Conservation (phyloP, 2,797 vertebrate genomes). For the Ceryle rudis region DNA sequence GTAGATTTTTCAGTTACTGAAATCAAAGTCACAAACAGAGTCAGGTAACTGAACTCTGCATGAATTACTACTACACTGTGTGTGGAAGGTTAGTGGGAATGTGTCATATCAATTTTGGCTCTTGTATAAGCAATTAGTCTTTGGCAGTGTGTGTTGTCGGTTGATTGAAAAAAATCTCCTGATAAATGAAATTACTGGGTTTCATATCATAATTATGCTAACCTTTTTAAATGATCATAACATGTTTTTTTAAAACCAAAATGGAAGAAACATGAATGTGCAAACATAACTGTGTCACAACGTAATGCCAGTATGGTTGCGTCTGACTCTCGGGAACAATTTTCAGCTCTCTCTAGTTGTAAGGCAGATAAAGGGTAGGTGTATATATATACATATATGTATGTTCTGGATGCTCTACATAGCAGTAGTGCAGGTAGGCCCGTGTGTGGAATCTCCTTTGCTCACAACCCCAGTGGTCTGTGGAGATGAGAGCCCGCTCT, state of each 20-base stretch:
- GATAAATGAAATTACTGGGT: slow-evolving; percentile 3
- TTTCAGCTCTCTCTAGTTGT: neutral
- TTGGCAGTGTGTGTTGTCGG: neutral
- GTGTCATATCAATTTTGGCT: neutral
- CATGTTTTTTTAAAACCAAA: neutral
- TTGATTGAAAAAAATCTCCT: slow-evolving; percentile 36
- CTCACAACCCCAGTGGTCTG: neutral
- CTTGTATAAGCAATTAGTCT: neutral
- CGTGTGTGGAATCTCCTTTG: neutral
- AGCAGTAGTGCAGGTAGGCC: neutral
- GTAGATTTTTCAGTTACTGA: neutral
- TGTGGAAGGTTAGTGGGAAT: neutral
- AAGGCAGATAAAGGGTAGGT: neutral
- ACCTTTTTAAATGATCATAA: neutral
- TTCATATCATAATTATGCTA: neutral
- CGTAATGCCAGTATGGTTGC: neutral
- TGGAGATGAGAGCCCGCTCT: neutral
- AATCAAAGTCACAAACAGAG: neutral
- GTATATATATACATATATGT: neutral
- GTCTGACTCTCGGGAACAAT: neutral
- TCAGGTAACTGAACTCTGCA: neutral
- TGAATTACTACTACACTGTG: neutral
- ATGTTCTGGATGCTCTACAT: neutral
- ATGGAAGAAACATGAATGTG: neutral
- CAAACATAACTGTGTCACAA: neutral